Evolutionary conservation across 2,113 vertebrate species (phyloP), one percentile per base, ranked within the genome.

Genomic region (Psittacula cyanocephala): DNA sequence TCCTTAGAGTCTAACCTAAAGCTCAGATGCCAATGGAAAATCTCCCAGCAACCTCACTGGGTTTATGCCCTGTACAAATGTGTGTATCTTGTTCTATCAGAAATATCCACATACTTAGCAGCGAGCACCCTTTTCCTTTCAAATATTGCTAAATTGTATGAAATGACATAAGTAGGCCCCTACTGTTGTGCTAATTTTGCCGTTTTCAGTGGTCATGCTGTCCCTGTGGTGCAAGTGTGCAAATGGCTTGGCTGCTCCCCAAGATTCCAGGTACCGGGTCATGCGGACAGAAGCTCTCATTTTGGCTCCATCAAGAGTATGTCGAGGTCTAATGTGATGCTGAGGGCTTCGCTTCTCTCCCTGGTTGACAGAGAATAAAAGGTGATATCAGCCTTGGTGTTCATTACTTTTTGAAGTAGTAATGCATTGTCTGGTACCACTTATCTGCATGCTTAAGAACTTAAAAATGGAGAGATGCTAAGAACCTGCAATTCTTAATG

Each of bases 171-270:
- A 95, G 93, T 81, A 78, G 81, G 63, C 83, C 95, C 98, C 84
- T 97, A 99, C 99, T 97, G 98, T 98, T 55, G 99, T 99, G 98
- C 98, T 99, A 98, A 99, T 99, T 98, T 99, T 99, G 96, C 99
- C 99, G 2, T 99, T 99, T 97, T 99, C 99, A 4, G 99, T 99
- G 94, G 99, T 99, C 99, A 99, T 99, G 98, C 99, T 99, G 98
- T 99, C 99, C 78, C 99, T 97, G 98, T 99, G 99, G 83, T 99
- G 99, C 84, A 99, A 96, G 95, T 99, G 99, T 72, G 99, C 99
- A 33, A 99, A 99, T 6, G 99, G 99, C 94, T 99, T 99, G 96
- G 99, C 99, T 9, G 99, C 99, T 78, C 99, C 99, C 99, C 99
- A 99, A 19, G 99, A 99, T 93, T 99, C 99, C 97, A 99, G 97